A percentile compares a stretch with the other conserved stretches of the same genome.
Conservation (phyloP, 1,140 invertebrate species). For the Oncopodura yosiiana region DNA sequence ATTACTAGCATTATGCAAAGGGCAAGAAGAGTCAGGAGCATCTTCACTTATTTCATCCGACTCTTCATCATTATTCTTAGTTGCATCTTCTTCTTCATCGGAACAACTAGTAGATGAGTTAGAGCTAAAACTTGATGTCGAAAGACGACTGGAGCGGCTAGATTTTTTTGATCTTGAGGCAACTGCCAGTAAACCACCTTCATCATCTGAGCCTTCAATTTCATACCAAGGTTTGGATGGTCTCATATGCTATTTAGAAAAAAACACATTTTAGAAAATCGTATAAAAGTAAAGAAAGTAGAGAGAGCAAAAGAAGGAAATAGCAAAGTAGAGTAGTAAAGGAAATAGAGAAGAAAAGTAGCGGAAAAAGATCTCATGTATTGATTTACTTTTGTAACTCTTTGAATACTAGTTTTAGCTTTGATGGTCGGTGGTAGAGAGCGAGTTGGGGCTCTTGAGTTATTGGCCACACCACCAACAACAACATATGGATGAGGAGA, state of each 20-base stretch:
- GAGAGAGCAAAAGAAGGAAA: not conserved
- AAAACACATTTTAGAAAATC: constrained; percentile 13
- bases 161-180: not conserved
- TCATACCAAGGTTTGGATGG: constrained; percentile 33
- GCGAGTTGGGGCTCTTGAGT: no score
- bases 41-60: constrained; percentile 10
- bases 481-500: no score
- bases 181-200: constrained; percentile 27
- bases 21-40: constrained; percentile 6
- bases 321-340: not conserved
- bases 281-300: not conserved
- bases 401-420: constrained; percentile 24
- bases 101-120: no score
- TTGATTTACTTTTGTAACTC: constrained; percentile 28
- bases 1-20: no score
- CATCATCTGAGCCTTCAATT: constrained; percentile 34
- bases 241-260: constrained; percentile 12
- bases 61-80: constrained; percentile 15
- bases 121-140: constrained; percentile 8
- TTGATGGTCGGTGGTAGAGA: constrained; percentile 8
- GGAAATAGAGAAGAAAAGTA: not conserved
- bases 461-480: no score
- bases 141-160: constrained; percentile 9
- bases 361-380: constrained; percentile 1
- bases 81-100: no score